phyloP scores from a whole-genome alignment of 1,140 invertebrate species.

The Musca vetustissima region DNA sequence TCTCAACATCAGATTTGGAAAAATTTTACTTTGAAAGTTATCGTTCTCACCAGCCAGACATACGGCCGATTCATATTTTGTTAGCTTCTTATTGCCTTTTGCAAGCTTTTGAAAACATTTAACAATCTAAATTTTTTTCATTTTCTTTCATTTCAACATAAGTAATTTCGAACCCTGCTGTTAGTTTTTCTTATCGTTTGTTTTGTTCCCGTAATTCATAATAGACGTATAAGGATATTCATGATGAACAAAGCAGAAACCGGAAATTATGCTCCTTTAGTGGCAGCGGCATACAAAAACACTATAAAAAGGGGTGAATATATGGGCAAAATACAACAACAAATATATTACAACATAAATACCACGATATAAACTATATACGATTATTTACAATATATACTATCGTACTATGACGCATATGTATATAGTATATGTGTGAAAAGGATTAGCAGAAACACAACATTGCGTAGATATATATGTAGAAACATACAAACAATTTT shows the following conservation, averaged over 20 bases:
- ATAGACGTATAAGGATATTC: neutral
- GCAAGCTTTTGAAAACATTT: too few species aligned
- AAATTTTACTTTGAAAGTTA: too few species aligned
- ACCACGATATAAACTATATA: neutral
- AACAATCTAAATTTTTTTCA: too few species aligned
- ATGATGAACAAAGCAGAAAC: neutral
- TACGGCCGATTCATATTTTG: too few species aligned
- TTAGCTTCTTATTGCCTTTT: too few species aligned
- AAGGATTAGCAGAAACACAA: too few species aligned
- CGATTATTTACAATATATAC: neutral
- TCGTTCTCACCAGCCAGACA: too few species aligned
- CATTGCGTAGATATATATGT: neutral
- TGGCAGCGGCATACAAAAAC: neutral
- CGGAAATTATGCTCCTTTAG: neutral
- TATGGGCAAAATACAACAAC: conserved; percentile 1
- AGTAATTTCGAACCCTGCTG: neutral
- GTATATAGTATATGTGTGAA: too few species aligned
- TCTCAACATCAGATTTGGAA: too few species aligned
- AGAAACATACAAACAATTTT: neutral
- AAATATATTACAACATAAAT: too few species aligned
- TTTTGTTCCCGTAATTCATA: conserved; percentile 8
- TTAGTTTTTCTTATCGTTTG: neutral
- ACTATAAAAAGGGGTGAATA: neutral
- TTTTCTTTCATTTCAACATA: too few species aligned
- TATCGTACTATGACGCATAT: conserved; percentile 4